Evolutionary conservation across 1,140 invertebrate species (phyloP).

Genomic region (Zaprionus taronus): DNA sequence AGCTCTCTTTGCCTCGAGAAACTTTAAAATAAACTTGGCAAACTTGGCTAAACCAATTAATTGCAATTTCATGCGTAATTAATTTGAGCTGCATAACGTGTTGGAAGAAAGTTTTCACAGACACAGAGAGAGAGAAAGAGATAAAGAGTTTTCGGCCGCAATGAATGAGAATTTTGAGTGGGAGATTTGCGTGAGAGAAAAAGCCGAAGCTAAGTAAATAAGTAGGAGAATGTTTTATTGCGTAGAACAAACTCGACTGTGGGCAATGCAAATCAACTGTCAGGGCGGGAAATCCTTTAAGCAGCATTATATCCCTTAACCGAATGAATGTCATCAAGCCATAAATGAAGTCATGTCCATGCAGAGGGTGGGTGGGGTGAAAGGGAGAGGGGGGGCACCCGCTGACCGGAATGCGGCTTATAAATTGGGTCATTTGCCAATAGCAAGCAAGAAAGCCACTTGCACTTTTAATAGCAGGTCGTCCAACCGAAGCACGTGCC

Average conservation of each 20-base stretch:
- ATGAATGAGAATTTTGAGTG: conserved; percentile 27
- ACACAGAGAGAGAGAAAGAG: not conserved
- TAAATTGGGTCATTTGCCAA: conserved; percentile 81
- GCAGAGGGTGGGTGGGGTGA: too few species aligned
- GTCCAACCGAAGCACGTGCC: conserved; percentile 53
- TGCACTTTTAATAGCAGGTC: conserved; percentile 78
- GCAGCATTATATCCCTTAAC: not conserved
- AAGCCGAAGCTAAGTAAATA: conserved; percentile 3
- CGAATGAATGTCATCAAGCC: conserved; percentile 47
- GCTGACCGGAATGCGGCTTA: conserved; percentile 74
- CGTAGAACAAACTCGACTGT: not conserved
- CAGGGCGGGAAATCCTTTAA: conserved; percentile 24
- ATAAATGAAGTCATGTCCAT: conserved; percentile 54
- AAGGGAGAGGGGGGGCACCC: conserved; percentile 1
- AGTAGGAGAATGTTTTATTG: conserved; percentile 15
- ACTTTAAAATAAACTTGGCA: conserved; percentile 22
- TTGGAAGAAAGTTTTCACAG: conserved; percentile 43
- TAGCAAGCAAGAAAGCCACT: conserved; percentile 70
- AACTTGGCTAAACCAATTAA: conserved; percentile 78
- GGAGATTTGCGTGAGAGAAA: not conserved
- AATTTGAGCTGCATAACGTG: conserved; percentile 80
- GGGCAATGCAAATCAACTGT: not conserved
- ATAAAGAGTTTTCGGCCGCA: conserved; percentile 25
- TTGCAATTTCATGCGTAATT: conserved; percentile 81
- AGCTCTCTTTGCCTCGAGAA: conserved; percentile 55